These are phyloP conservation scores for Polyploca ridens DNA, from an alignment of 2,888 invertebrate genomes.

Conservation along the genomic window DNA sequence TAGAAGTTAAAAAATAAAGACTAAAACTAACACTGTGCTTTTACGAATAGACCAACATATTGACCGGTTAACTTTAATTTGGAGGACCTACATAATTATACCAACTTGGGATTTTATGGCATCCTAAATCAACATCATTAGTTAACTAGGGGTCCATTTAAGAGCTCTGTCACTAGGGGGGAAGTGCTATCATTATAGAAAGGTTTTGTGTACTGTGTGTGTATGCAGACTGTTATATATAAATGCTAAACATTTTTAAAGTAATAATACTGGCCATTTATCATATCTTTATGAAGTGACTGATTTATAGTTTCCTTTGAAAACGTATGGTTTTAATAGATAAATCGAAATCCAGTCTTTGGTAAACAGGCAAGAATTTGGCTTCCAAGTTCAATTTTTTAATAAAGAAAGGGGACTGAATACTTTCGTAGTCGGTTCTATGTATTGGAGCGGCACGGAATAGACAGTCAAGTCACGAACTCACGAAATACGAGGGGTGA, in stretches of 20 bases:
- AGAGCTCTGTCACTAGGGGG: background rate
- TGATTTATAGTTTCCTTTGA: conserved; percentile 13
- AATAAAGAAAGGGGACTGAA: background rate
- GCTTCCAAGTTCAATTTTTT: background rate
- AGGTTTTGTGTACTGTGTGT: background rate
- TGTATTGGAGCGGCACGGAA: background rate
- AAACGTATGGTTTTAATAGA: no score
- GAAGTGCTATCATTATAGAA: background rate
- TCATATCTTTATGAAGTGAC: conserved; percentile 11
- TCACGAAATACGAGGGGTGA: background rate
- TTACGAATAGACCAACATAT: background rate
- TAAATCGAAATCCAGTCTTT: conserved; percentile 6
- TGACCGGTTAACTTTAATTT: background rate
- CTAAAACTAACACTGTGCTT: background rate
- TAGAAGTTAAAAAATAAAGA: no score
- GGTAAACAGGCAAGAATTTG: background rate
- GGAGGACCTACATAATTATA: background rate
- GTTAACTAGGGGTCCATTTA: background rate
- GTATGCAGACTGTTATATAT: background rate
- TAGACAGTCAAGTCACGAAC: background rate
- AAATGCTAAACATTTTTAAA: conserved; percentile 8
- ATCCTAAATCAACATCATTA: conserved; percentile 10
- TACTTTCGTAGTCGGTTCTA: background rate
- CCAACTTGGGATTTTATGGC: background rate
- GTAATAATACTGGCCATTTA: background rate